These are phyloP conservation scores for Acrossocheilus fasciatus DNA, from an alignment of 2,797 vertebrate genomes.

Conservation along the genomic window DNA sequence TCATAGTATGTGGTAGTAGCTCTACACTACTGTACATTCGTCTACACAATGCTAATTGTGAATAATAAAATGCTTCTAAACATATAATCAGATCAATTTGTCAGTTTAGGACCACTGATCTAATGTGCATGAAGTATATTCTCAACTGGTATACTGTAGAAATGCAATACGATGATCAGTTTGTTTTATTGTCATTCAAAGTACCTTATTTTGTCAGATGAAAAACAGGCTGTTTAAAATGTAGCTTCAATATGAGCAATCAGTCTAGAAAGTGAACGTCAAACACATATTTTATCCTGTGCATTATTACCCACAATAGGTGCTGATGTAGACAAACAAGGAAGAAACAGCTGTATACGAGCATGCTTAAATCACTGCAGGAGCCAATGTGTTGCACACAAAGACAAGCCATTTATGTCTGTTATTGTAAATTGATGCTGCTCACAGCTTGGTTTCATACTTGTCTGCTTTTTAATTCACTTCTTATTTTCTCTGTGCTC, in stretches of 20 bases:
- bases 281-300: slow-evolving; percentile 23
- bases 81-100: not conserved
- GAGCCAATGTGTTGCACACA: slow-evolving; percentile 12
- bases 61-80: not conserved
- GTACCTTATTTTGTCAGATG: not conserved
- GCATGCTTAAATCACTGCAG: slow-evolving; percentile 28
- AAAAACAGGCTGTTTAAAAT: not conserved
- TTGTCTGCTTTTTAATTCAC: slow-evolving; percentile 37
- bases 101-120: not conserved
- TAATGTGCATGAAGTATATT: not conserved
- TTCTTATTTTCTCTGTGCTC: slow-evolving; percentile 39
- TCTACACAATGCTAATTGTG: not conserved
- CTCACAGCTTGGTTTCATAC: slow-evolving; percentile 24
- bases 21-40: not conserved
- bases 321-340: slow-evolving; percentile 36
- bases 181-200: slow-evolving; percentile 1
- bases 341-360: not conserved
- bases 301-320: slow-evolving; percentile 22
- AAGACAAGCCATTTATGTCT: slow-evolving; percentile 36
- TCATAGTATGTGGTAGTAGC: not conserved
- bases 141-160: not conserved
- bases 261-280: slow-evolving; percentile 14
- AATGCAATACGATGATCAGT: not conserved
- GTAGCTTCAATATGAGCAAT: slow-evolving; percentile 19
- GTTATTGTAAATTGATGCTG: slow-evolving; percentile 36